Base-by-base conservation (phyloP, 2,797 vertebrate genomes). In the Myotis myotis region DNA sequence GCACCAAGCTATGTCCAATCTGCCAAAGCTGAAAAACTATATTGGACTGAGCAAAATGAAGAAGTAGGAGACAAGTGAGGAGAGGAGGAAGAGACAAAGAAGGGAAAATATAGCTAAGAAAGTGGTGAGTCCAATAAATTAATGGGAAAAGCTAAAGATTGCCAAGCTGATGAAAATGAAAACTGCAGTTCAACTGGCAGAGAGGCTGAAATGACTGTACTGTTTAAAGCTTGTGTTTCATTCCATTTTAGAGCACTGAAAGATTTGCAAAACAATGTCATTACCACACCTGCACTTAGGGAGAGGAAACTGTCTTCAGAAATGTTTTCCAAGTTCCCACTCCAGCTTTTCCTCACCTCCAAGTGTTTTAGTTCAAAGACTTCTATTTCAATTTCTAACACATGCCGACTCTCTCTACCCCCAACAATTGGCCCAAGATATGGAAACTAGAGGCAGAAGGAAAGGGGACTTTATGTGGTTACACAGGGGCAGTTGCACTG, bases 201-300 rank as follows among this genome's bases (percentile, higher is more conserved):
- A 95, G 33, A 80, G 9, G 17, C 12, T 95, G 25, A 23, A 81
- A 79, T 78, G 44, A 70, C 23, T 74, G 0, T 71, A 0, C 33
- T 64, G 0, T 93, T 93, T 89, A 96, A 94, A 94, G 19, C 11
- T 97, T 47, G 68, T 28, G 72, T 96, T 96, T 96, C 38, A 83
- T 88, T 97, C 47, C 12, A 20, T 96, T 95, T 97, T 76, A 89
- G 11, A 92, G 6, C 74, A 68, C 51, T 9, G 53, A 85, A 97
- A 62, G 10, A 6, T 81, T 85, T 25, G 75, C 93, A 91, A 96
- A 95, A 0, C 3, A 72, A 6, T 28, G 0, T 66, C 82, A 93
- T 97, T 93, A 76, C 15, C 96, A 75, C 47, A 87, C 0, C 79
- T 38, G 91, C 91, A 91, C 70, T 44, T 93, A 92, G 88, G 95